Evolutionary conservation across 2,888 invertebrate genomes (phyloP).

Genomic region (Alloplasta piceator): DNA sequence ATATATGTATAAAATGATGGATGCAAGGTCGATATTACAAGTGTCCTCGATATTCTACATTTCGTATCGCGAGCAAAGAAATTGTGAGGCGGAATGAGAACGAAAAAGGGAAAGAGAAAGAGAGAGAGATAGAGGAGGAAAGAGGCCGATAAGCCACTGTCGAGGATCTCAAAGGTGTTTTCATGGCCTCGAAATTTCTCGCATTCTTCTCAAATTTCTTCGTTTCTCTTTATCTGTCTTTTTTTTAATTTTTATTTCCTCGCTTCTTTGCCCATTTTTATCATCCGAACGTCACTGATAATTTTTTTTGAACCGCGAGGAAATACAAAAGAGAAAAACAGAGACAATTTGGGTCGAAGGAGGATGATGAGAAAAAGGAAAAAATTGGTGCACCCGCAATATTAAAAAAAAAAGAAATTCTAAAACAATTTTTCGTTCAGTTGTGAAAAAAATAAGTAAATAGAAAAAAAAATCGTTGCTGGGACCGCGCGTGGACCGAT

Average conservation of each 20-base stretch:
- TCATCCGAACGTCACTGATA: too few species aligned
- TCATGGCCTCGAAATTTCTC: conserved; percentile 24
- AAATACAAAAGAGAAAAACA: too few species aligned
- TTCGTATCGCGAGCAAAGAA: too few species aligned
- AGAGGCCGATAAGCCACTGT: conserved; percentile 24
- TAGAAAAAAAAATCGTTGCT: not conserved
- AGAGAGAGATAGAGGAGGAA: too few species aligned
- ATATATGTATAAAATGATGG: too few species aligned
- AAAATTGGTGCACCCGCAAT: too few species aligned
- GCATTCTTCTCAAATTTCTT: not conserved
- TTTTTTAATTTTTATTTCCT: not conserved
- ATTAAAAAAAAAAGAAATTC: not conserved
- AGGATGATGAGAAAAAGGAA: too few species aligned
- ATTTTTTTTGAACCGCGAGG: too few species aligned
- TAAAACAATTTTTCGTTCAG: not conserved
- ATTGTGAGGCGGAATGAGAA: too few species aligned
- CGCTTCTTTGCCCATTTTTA: not conserved
- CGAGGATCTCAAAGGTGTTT: conserved; percentile 19
- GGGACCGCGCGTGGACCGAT: conserved; percentile 30
- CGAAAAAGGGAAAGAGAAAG: not conserved
- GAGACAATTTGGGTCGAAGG: not conserved
- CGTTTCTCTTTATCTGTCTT: not conserved
- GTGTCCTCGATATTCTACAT: too few species aligned
- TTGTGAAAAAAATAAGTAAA: not conserved
- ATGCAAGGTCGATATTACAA: too few species aligned